A percentile compares a stretch with the other conserved stretches of the same genome.
These are phyloP conservation scores for Drosophila suzukii DNA, from an alignment of 1,140 invertebrate genomes.

Conservation along the genomic window DNA sequence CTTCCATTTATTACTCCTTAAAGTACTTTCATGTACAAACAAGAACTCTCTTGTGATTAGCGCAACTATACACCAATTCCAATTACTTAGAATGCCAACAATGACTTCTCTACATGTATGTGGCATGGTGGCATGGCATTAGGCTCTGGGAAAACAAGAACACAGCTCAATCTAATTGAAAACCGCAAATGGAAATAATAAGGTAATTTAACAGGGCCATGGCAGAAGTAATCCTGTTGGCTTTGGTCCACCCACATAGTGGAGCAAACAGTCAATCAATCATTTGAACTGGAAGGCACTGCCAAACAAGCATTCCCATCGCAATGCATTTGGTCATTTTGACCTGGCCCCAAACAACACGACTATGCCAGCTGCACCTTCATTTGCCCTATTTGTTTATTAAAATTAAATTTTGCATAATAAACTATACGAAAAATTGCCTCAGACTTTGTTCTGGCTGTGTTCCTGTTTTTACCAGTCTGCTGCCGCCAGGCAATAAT, in stretches of 20 bases:
- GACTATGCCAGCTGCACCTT: not conserved
- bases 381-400: constrained; percentile 66
- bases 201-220: constrained; percentile 14
- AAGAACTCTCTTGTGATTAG: constrained; percentile 3
- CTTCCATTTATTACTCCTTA: constrained; percentile 6
- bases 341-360: not conserved
- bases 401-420: constrained; percentile 79
- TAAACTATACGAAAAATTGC: constrained; percentile 61
- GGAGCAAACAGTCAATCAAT: constrained; percentile 34
- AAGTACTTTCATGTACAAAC: not conserved
- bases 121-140: constrained; percentile 1
- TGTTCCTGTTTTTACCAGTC: constrained; percentile 9
- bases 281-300: constrained; percentile 16
- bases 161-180: constrained; percentile 22
- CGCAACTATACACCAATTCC: constrained; percentile 5
- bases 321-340: not conserved
- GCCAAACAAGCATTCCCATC: constrained; percentile 22
- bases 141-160: not conserved
- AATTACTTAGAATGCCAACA: constrained; percentile 10
- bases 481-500: constrained; percentile 26
- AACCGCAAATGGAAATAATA: constrained; percentile 39
- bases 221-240: constrained; percentile 8
- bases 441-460: constrained; percentile 12
- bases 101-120: not conserved
- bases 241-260: not conserved